These are phyloP conservation scores for Tupaia chinensis DNA, from an alignment of 2,113 vertebrate genomes.

Conservation along the genomic window DNA sequence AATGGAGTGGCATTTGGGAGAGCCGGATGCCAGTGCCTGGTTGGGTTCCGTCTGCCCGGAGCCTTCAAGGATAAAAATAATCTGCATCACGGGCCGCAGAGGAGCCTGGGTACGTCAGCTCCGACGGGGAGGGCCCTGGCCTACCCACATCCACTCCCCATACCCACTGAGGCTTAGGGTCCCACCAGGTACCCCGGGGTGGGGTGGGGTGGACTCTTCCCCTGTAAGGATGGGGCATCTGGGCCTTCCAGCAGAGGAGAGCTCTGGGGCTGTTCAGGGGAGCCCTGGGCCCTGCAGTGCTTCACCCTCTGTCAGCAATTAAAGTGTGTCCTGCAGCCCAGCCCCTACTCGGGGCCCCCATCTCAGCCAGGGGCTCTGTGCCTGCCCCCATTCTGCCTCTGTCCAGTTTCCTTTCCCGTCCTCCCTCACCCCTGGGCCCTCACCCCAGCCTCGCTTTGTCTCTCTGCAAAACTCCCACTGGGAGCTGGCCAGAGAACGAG, in stretches of 20 bases:
- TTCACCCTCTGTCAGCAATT: neutral
- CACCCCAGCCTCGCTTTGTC: neutral
- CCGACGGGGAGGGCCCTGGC: neutral
- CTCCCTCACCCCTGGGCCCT: neutral
- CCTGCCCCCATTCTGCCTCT: neutral
- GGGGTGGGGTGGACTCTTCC: neutral
- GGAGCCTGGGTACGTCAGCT: neutral
- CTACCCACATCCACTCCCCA: neutral
- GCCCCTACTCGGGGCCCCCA: neutral
- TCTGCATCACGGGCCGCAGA: neutral
- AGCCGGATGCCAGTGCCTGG: constrained; percentile 22
- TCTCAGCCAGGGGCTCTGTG: neutral
- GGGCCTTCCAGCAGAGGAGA: neutral
- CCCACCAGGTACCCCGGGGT: neutral
- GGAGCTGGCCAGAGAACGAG: neutral
- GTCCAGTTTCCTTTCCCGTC: neutral
- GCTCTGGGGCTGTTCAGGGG: neutral
- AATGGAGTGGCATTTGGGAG: neutral
- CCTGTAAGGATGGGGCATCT: neutral
- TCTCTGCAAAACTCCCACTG: neutral
- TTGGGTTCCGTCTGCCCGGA: constrained; percentile 20
- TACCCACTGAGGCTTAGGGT: neutral
- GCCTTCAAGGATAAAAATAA: constrained; percentile 54
- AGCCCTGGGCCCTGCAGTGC: neutral
- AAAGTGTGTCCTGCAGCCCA: neutral